Evolutionary conservation across 2,888 invertebrate species (phyloP), one percentile per base, ranked within the genome.

Genomic region (Drosophila neutralis): DNA sequence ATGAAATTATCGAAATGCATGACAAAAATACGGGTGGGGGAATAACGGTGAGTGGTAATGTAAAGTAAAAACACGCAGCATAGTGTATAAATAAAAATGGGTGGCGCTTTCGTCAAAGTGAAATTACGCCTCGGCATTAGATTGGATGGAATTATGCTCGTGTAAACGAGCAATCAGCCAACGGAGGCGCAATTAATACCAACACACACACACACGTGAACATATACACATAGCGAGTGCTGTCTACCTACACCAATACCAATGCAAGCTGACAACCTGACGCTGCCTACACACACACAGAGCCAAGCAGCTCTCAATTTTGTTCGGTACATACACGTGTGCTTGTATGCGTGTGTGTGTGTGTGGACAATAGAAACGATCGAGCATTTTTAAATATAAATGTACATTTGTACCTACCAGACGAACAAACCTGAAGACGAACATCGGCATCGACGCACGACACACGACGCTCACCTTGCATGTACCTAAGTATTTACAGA

Each of bases 81-180:
- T 53, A 63, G 62, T 64, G 71, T 53, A 53, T 21, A 29, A 36
- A 67, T 42, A 62, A 83, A 83, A 83, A 75, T 89, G 89, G 89
- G 91, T 89, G 89, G 89, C 73, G 91, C 89, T 77, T 80, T 76
- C 65, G 69, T 78, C 70, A 67, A 76, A 80, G 76, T 84, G 78
- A 84, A 90, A 85, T 79, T 89, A 90, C 91, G 87, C 90, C 89
- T 85, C 90, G 87, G 74, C 87, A 81, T 87, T 82, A 91, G 89
- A 90, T 90, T 90, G 89, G 89, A 83, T 77, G 86, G 75, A 80
- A 82, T 79, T 81, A 79, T 85, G 82, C 62, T 82, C 76, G 81
- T 83, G 81, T 81, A 79, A 73, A 69, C 67, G 77, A 78, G 71
- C 77, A 70, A 74, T 80, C 78, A 77, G 80, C 86, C 80, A 87